Evolutionary conservation across 1,140 invertebrate species (phyloP).

Genomic region (Sminthurides bifidus): DNA sequence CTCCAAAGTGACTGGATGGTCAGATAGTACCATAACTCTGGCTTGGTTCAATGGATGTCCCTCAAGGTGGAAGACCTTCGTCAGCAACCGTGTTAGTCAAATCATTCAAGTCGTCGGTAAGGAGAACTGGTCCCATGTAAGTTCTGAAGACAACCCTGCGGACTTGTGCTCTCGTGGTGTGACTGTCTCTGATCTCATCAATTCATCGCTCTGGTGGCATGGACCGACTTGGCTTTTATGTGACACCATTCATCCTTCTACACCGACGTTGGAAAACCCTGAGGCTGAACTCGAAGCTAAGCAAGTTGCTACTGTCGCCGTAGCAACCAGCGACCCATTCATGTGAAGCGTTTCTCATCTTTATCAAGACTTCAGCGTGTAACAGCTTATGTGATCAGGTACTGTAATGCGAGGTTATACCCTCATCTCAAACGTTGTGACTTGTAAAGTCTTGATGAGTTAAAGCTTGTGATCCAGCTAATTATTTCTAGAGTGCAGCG

Average conservation of each 20-base stretch:
- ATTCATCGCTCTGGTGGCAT: slow-evolving; percentile 36
- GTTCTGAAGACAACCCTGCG: slow-evolving; percentile 36
- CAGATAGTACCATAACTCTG: neutral
- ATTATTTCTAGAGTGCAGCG: neutral
- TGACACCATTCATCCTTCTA: neutral
- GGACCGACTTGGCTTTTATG: slow-evolving; percentile 33
- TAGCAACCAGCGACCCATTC: neutral
- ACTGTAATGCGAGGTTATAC: neutral
- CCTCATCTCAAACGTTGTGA: too few relatives aligned
- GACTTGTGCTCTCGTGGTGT: slow-evolving; percentile 38
- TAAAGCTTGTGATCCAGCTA: neutral
- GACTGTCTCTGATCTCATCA: slow-evolving; percentile 25
- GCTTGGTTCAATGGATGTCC: neutral
- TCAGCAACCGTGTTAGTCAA: neutral
- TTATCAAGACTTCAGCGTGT: neutral
- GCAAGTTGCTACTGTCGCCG: neutral
- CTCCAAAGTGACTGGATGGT: neutral
- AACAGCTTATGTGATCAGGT: slow-evolving; percentile 1
- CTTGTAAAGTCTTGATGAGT: neutral
- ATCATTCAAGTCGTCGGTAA: slow-evolving; percentile 10
- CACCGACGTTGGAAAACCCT: neutral
- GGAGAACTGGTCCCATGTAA: slow-evolving; percentile 34
- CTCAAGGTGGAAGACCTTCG: neutral
- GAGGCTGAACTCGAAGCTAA: neutral
- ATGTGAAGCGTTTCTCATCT: neutral